These are phyloP conservation scores for Rhinichthys osculus DNA, from an alignment of 2,797 vertebrate genomes.

Conservation along the genomic window DNA sequence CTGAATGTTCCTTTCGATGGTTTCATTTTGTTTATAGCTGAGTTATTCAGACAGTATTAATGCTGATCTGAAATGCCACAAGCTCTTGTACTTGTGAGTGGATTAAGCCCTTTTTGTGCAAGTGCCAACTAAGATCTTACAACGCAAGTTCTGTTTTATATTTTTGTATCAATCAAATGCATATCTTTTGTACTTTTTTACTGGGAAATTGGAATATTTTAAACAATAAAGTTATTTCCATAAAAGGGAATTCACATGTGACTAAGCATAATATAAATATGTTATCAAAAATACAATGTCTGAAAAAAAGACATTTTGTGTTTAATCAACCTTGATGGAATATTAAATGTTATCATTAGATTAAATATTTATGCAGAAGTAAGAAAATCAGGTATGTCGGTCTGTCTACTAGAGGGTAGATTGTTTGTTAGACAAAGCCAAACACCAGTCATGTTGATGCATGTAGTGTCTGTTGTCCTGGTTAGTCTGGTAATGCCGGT, in stretches of 20 bases:
- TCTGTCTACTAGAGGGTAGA: not conserved
- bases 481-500: slow-evolving; percentile 63
- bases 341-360: not conserved
- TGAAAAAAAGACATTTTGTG: not conserved
- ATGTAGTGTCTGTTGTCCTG: not conserved
- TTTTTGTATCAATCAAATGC: slow-evolving; percentile 68
- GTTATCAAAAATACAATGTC: not conserved
- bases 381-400: not conserved
- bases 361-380: not conserved
- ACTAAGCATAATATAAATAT: not conserved
- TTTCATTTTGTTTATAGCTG: not conserved
- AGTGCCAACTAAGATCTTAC: slow-evolving; percentile 28
- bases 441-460: slow-evolving; percentile 5
- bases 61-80: slow-evolving; percentile 11
- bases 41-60: slow-evolving; percentile 9
- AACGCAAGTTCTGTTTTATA: slow-evolving; percentile 60
- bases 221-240: slow-evolving; percentile 75
- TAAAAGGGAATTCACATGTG: slow-evolving; percentile 30
- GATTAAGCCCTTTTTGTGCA: slow-evolving; percentile 48
- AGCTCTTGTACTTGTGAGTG: slow-evolving; percentile 4
- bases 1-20: not conserved
- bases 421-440: not conserved
- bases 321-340: not conserved
- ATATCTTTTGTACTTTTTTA: slow-evolving; percentile 52
- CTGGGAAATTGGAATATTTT: slow-evolving; percentile 65